These are phyloP conservation scores for Lochmaea capreae DNA, from an alignment of 2,888 invertebrate genomes.

Conservation along the genomic window DNA sequence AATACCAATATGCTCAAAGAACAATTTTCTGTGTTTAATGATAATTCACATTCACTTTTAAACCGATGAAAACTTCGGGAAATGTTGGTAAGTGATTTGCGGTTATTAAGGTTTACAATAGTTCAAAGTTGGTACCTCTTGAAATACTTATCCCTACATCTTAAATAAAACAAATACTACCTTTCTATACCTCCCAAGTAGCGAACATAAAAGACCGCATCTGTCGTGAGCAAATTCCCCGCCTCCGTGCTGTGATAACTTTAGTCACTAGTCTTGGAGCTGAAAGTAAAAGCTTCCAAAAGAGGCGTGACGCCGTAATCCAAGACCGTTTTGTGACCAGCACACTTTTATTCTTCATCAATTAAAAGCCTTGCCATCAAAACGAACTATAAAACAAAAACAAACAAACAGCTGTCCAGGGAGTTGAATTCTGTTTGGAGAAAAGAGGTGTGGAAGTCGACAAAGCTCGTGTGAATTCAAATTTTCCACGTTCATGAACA, in stretches of 20 bases:
- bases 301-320: conserved; percentile 39
- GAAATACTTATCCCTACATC: neutral
- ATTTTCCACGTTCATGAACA: conserved; percentile 57
- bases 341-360: conserved; percentile 36
- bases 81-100: too few relatives aligned
- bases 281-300: conserved; percentile 17
- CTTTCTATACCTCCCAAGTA: neutral
- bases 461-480: conserved; percentile 47
- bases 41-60: too few relatives aligned
- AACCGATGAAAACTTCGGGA: too few relatives aligned
- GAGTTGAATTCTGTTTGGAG: conserved; percentile 50
- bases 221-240: conserved; percentile 41
- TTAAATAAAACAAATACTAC: neutral
- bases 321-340: conserved; percentile 36
- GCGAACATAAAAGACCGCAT: conserved; percentile 34
- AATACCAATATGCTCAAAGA: too few relatives aligned
- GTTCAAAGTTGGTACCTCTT: too few relatives aligned
- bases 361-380: conserved; percentile 43
- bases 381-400: conserved; percentile 46
- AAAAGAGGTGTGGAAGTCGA: conserved; percentile 48
- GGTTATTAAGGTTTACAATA: too few relatives aligned
- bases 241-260: conserved; percentile 38
- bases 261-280: conserved; percentile 22
- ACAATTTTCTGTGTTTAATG: too few relatives aligned
- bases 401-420: conserved; percentile 51